Base-by-base conservation (phyloP, 92 coral and sea anemone species). In the Meandrina meandrites region DNA sequence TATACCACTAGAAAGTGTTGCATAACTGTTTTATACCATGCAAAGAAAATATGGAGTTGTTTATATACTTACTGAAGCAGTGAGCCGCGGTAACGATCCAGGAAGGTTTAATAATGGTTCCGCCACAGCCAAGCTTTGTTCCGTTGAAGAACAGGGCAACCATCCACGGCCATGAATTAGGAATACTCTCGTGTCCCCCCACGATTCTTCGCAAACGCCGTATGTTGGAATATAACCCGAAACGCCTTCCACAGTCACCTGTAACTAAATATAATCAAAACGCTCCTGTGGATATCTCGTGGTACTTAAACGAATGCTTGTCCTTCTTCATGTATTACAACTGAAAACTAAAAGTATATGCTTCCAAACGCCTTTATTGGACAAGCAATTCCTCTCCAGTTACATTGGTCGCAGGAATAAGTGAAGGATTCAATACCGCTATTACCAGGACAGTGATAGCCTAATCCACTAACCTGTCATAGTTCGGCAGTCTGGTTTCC, bases 101-200 rank as follows among this genome's bases (percentile, higher is more conserved):
- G 70, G 94, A 84, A 50, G 92, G 75, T 56, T 92, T 92, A 66
- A 97, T 90, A 21, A 97, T 86, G 31, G 99, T 89, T n/a, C 96
- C 99, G 18, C 99, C 99, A 79, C 99, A 97, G 82, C 93, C 75
- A 50, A 93, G 92, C 53, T 90, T 93, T 9, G 97, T 91, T 31
- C 90, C 93, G 66, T 96, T 97, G 28, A 93, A 88, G 72, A 97
- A 90, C 21, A 97, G 89, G 27, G 96, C 95, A 58, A 91, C 96
- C 88, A 95, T 98, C 99, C 99, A 97, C 0, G 99, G 99, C 99
- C 99, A 97, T 1, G 98, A 91, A 48, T 94, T 93, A 24, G 96
- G 82, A 16, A 58, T 81, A 47, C 97, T 92, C 79, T 87, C 98
- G 0, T 60, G 30, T 4, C 99, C 99, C 10, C 99, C 99, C 24